Conservation (phyloP, 2,797 vertebrate genomes). For the Potorous gilbertii region DNA sequence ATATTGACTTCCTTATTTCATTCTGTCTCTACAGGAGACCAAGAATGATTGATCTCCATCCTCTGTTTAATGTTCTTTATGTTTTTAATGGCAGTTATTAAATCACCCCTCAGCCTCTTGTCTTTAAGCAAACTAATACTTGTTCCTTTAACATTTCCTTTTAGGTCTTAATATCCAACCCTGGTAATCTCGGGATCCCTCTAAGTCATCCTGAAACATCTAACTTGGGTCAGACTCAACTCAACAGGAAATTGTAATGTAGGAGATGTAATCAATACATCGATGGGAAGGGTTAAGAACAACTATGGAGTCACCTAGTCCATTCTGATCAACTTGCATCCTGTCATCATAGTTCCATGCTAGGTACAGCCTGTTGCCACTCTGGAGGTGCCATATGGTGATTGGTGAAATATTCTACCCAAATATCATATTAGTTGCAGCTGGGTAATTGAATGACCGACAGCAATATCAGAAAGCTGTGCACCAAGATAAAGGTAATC, state of each 20-base stretch:
- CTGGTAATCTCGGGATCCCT: constrained; percentile 24
- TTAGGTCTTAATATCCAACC: constrained; percentile 29
- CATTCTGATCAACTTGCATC: background rate
- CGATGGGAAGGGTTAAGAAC: background rate
- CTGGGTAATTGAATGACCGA: constrained; percentile 70
- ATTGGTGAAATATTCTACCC: background rate
- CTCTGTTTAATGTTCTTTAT: background rate
- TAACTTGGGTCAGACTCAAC: background rate
- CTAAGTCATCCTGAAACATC: constrained; percentile 30
- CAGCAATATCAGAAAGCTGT: constrained; percentile 68
- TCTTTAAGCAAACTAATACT: background rate
- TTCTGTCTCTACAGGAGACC: too few species aligned
- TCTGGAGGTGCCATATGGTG: background rate
- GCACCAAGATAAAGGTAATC: constrained; percentile 77
- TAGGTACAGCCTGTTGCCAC: background rate
- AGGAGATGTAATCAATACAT: background rate
- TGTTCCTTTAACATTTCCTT: background rate
- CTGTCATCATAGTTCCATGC: background rate
- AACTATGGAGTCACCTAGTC: background rate
- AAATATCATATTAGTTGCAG: background rate
- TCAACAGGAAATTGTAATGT: background rate
- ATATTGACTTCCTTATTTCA: background rate
- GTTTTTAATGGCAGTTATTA: background rate
- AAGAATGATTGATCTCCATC: background rate
- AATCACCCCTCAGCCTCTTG: background rate